Percentiles rank a stretch among this genome's conserved stretches.
These are phyloP conservation scores for Poecilia velifera DNA, from an alignment of 2,797 vertebrate species.

Conservation along the genomic window DNA sequence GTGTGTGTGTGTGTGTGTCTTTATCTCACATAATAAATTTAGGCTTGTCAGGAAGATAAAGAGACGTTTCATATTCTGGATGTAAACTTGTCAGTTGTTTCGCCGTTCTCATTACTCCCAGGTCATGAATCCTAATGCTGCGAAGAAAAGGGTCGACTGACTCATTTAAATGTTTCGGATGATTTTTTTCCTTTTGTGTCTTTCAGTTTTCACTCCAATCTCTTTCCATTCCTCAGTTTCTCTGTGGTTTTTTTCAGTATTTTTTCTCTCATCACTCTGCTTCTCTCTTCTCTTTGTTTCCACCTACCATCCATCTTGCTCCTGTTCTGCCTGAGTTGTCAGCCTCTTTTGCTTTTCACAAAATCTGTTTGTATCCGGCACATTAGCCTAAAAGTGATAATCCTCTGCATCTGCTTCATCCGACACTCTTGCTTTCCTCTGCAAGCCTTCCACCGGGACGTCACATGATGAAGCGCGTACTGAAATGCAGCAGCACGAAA, in stretches of 20 bases:
- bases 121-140: conserved; percentile 63
- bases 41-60: conserved; percentile 62
- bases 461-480: conserved; percentile 37
- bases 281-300: conserved; percentile 6
- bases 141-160: conserved; percentile 49
- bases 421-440: conserved; percentile 41
- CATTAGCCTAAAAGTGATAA: conserved; percentile 45
- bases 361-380: conserved; percentile 15
- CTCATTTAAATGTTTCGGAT: conserved; percentile 72
- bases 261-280: conserved; percentile 46
- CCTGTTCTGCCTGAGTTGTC: conserved; percentile 24
- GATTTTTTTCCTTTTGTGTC: conserved; percentile 37
- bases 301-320: conserved; percentile 23
- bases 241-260: conserved; percentile 36
- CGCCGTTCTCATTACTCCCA: conserved; percentile 70
- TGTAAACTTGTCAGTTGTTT: conserved; percentile 69
- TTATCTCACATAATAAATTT: conserved; percentile 60
- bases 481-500: conserved; percentile 11
- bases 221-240: conserved; percentile 49
- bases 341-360: conserved; percentile 2
- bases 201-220: conserved; percentile 48
- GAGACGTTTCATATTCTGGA: conserved; percentile 68
- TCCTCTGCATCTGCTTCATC: conserved; percentile 42
- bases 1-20: conserved; percentile 25
- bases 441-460: conserved; percentile 17